Conservation (phyloP, 2,888 invertebrate species). For the Slavum lentiscoides region DNA sequence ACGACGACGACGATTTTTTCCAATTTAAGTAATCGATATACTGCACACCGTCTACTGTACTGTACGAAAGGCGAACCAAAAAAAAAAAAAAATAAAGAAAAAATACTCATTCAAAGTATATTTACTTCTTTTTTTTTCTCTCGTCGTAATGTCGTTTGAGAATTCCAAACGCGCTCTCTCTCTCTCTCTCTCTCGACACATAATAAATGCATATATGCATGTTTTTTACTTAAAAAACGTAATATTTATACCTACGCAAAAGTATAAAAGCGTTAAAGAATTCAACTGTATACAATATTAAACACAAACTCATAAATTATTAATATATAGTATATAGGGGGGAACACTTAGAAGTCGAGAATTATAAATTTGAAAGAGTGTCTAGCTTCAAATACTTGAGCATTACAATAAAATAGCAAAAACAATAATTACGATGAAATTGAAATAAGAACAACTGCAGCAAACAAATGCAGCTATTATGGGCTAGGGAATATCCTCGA, state of each 20-base stretch:
- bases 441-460: no score
- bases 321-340: no score
- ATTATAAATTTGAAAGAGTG: no score
- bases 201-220: not conserved
- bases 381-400: no score
- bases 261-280: not conserved
- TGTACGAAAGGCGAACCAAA: not conserved
- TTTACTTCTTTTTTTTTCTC: not conserved
- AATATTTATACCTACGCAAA: not conserved
- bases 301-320: no score
- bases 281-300: no score
- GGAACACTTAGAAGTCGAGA: no score
- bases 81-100: not conserved
- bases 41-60: not conserved
- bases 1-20: slow-evolving; percentile 37
- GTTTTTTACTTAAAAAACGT: not conserved
- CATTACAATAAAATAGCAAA: no score
- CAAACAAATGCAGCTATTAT: no score
- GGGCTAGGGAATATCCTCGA: no score
- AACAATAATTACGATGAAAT: no score
- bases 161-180: not conserved
- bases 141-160: not conserved
- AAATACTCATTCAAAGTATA: slow-evolving; percentile 11
- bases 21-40: slow-evolving; percentile 47
- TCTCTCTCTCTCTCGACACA: not conserved